Conservation (phyloP, 2,888 invertebrate genomes). For the Harpalus rubripes region DNA sequence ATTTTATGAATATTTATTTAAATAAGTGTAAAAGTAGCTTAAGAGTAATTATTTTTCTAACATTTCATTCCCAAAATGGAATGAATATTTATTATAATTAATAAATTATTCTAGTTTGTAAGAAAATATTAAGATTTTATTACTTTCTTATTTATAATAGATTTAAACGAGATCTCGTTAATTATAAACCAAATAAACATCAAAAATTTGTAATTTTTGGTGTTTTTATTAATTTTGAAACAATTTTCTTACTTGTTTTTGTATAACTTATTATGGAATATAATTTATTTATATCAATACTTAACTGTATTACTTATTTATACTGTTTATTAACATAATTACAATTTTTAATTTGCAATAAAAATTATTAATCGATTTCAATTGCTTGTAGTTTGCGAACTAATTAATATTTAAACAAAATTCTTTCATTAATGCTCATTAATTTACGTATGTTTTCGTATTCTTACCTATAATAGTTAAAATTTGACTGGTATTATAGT, state of each 20-base stretch:
- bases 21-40: constrained; percentile 3
- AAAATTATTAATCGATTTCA: too few species aligned
- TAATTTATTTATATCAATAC: constrained; percentile 30
- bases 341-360: too few species aligned
- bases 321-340: too few species aligned
- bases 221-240: constrained; percentile 19
- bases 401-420: too few species aligned
- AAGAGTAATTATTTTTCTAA: constrained; percentile 31
- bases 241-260: constrained; percentile 34
- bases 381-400: too few species aligned
- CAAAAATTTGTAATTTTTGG: not conserved
- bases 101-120: constrained; percentile 1
- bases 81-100: not conserved
- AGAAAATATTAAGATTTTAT: not conserved
- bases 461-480: too few species aligned
- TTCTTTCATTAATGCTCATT: too few species aligned
- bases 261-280: constrained; percentile 27
- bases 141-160: constrained; percentile 3
- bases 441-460: too few species aligned
- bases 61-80: not conserved
- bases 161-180: constrained; percentile 2
- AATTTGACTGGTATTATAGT: too few species aligned
- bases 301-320: not conserved
- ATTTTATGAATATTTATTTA: constrained; percentile 38
- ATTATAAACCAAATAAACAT: not conserved